Base-by-base conservation (phyloP, 1,140 invertebrate genomes). In the Wiebesia pumilae region DNA sequence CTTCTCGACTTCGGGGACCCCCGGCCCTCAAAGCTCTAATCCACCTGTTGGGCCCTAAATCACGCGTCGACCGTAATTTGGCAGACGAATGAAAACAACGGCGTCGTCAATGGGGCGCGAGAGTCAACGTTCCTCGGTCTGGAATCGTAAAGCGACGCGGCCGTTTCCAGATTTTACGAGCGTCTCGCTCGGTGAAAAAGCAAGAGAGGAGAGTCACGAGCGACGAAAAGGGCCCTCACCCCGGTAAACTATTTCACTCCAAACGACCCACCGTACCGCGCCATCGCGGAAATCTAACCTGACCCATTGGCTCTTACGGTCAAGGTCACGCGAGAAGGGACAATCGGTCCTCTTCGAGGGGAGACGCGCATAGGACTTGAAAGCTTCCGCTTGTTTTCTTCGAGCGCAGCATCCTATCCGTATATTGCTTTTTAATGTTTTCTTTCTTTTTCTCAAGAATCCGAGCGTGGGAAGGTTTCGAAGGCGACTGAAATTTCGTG, bases 1-100 rank as follows among this genome's bases (percentile, higher is more conserved):
- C 7, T 14, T 12, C 65, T 14, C 1, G 65, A 30, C 65, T 35
- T 24, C 12, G 33, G 71, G 38, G 71, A 75, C 21, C 38, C 71
- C 38, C 38, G 38, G 33, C 21, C 38, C 24, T n/a, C 38, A 3
- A 19, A 21, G 3, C 3, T 24, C 38, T 75, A 75, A 80, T 85
- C 83, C 83, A 85, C 83, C 83, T 85, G 83, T 80, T 35, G 40
- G 58, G 38, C 77, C 58, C 65, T 85, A 85, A 85, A 85, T 85
- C 75, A 85, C 77, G 40, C 40, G 40, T 67, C 80, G 79, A n/a
- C 40, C 30, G 77, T 80, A 80, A 85, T 85, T 85, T 79, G 75
- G 83, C 83, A 78, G 77, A 38, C 73, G 73, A 19, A 78, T 43
- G 83, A 80, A 80, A 80, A 80, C 83, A 84, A 71, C 67, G 33